A percentile compares a stretch with the other conserved stretches of the same genome.
These are phyloP conservation scores for Cybosia mesomella DNA, from an alignment of 2,888 invertebrate genomes.

Conservation along the genomic window DNA sequence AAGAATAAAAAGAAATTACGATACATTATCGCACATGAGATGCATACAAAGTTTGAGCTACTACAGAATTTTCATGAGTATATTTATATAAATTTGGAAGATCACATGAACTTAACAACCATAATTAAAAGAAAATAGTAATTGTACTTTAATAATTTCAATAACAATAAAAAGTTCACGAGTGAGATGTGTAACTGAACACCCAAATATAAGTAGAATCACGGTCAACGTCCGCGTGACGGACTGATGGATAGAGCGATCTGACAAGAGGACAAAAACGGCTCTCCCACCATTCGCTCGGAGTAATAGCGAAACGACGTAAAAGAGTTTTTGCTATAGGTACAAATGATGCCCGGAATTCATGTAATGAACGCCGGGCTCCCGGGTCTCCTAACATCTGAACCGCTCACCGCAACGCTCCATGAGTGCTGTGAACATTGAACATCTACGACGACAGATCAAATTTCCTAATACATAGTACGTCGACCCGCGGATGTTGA, in stretches of 20 bases:
- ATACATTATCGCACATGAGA: background rate
- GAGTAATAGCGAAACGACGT: constrained; percentile 75
- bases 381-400: constrained; percentile 59
- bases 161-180: constrained; percentile 12
- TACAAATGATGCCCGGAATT: constrained; percentile 67
- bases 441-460: constrained; percentile 70
- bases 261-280: constrained; percentile 79
- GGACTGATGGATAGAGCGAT: constrained; percentile 74
- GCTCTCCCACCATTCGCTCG: constrained; percentile 65
- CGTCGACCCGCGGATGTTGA: constrained; percentile 66
- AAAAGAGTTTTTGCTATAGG: constrained; percentile 72
- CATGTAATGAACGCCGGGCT: constrained; percentile 67
- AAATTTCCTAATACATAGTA: constrained; percentile 66
- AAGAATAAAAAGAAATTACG: background rate
- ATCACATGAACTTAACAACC: background rate
- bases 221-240: constrained; percentile 83
- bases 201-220: constrained; percentile 71
- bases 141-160: background rate
- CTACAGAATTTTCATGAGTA: background rate
- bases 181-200: constrained; percentile 63
- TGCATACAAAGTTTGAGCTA: background rate
- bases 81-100: background rate
- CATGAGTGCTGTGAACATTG: constrained; percentile 63
- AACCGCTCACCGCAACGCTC: constrained; percentile 64
- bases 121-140: background rate